Evolutionary conservation across 2,888 invertebrate species (phyloP).

Genomic region (Daptonema setosum): DNA sequence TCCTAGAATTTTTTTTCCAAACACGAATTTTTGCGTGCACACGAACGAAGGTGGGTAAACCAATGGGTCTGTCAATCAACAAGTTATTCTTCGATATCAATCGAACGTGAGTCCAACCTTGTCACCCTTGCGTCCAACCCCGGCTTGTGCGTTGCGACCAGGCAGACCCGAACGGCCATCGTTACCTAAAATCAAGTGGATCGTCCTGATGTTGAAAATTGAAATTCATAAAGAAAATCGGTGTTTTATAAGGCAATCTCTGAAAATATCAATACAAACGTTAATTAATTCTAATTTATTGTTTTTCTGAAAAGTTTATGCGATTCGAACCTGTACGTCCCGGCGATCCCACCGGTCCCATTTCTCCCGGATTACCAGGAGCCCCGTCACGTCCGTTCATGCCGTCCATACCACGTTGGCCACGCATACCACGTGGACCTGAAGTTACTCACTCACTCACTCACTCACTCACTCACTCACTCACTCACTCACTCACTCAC

Average conservation of each 20-base stretch:
- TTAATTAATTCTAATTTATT: too few relatives aligned
- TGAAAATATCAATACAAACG: too few relatives aligned
- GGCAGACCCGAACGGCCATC: not conserved
- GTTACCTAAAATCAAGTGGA: not conserved
- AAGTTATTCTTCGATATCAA: not conserved
- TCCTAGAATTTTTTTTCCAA: too few relatives aligned
- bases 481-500: too few relatives aligned
- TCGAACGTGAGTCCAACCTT: not conserved
- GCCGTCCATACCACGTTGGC: not conserved
- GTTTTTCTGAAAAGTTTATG: not conserved
- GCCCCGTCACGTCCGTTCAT: not conserved
- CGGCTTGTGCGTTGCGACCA: not conserved
- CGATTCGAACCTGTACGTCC: not conserved
- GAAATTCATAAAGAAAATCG: too few relatives aligned
- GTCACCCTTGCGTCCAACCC: not conserved
- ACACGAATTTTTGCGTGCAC: too few relatives aligned
- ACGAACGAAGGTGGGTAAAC: too few relatives aligned
- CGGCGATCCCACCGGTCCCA: not conserved
- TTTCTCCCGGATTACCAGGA: conserved; percentile 1
- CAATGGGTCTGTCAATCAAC: too few relatives aligned
- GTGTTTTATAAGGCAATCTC: too few relatives aligned
- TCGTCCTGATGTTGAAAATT: too few relatives aligned
- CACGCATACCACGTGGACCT: conserved; percentile 1
- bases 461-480: too few relatives aligned
- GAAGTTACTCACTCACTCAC: too few relatives aligned